Conservation (phyloP, 1,140 invertebrate species). For the Leptonema lineaticorne region DNA sequence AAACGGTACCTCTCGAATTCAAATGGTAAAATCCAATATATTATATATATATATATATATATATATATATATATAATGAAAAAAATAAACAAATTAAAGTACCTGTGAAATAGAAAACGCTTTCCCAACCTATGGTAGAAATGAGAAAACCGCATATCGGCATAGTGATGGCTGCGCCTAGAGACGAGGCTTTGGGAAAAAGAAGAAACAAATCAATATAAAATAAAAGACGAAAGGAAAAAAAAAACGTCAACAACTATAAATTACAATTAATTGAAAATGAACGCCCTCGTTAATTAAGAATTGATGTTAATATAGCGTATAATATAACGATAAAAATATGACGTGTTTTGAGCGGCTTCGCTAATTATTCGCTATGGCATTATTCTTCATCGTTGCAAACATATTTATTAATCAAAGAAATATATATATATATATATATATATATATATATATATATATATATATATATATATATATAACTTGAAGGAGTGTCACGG, state of each 20-base stretch:
- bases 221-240: slow-evolving; percentile 15
- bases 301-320: too few relatives aligned
- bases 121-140: slow-evolving; percentile 77
- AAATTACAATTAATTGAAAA: slow-evolving; percentile 10
- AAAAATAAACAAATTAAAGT: too few relatives aligned
- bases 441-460: too few relatives aligned
- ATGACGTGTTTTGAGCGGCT: neutral
- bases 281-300: neutral
- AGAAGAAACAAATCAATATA: slow-evolving; percentile 29
- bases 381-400: slow-evolving; percentile 1
- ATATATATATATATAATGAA: too few relatives aligned
- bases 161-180: slow-evolving; percentile 82
- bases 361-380: neutral
- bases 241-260: neutral
- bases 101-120: slow-evolving; percentile 84
- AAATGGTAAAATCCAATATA: too few relatives aligned
- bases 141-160: slow-evolving; percentile 79
- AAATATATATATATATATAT: neutral
- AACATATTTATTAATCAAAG: neutral
- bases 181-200: slow-evolving; percentile 69
- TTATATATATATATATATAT: slow-evolving; percentile 4
- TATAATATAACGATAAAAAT: too few relatives aligned
- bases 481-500: neutral
- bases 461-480: too few relatives aligned
- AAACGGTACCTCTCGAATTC: too few relatives aligned